Evolutionary conservation across 53 echinoderm and acorn worm genomes (phyloP).

Genomic region (Crossaster papposus): DNA sequence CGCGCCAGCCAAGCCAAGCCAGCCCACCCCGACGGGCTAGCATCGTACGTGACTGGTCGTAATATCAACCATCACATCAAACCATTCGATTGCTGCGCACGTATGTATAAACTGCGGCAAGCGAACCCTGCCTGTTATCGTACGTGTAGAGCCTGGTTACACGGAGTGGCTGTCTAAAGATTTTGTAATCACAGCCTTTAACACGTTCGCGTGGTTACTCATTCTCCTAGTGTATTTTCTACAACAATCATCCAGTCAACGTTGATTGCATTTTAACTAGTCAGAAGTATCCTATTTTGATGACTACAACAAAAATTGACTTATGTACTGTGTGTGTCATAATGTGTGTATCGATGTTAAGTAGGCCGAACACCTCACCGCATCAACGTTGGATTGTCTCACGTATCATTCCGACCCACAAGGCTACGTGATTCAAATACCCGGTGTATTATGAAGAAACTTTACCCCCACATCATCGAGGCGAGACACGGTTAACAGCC

Average conservation of each 20-base stretch:
- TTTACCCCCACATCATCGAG: not conserved
- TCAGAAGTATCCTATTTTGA: conserved; percentile 58
- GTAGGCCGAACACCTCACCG: conserved; percentile 13
- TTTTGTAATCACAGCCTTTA: conserved; percentile 12
- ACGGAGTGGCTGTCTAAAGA: not conserved
- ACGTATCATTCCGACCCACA: conserved; percentile 22
- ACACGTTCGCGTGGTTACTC: conserved; percentile 20
- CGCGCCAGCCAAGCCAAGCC: not conserved
- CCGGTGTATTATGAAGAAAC: not conserved
- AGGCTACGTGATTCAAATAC: conserved; percentile 37
- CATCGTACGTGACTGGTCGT: conserved; percentile 54
- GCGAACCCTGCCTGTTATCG: not conserved
- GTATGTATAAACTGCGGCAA: not conserved
- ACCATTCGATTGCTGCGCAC: conserved; percentile 55
- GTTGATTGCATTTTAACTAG: conserved; percentile 37
- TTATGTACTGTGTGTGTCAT: conserved; percentile 44
- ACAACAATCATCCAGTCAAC: conserved; percentile 25
- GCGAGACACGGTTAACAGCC: not conserved
- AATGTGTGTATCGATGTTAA: conserved; percentile 45
- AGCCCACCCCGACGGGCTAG: conserved; percentile 38
- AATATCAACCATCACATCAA: conserved; percentile 17
- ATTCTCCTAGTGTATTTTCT: conserved; percentile 9
- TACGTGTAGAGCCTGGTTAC: not conserved
- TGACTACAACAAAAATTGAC: conserved; percentile 36
- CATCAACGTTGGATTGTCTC: conserved; percentile 20